Evolutionary conservation across 2,797 vertebrate genomes (phyloP).

Genomic region (Babyrousa celebensis): DNA sequence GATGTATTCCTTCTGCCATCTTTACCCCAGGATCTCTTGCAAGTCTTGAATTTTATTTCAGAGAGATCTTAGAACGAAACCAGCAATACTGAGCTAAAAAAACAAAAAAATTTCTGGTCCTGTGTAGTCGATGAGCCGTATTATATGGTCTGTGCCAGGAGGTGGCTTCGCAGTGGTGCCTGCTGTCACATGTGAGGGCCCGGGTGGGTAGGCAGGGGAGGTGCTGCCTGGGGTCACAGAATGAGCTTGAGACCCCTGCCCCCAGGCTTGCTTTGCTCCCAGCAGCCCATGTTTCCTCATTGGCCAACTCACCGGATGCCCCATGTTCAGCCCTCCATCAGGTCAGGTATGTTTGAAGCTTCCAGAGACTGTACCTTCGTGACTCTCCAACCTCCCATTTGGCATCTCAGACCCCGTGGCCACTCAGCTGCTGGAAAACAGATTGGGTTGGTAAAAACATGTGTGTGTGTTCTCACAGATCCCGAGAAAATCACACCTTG

Average conservation of each 20-base stretch:
- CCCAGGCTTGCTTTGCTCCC: neutral
- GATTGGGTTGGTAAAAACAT: constrained; percentile 92
- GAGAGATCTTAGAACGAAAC: neutral
- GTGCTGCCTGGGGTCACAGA: neutral
- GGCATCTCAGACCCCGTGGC: constrained; percentile 89
- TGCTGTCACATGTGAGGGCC: neutral
- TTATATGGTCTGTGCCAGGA: fast-evolving
- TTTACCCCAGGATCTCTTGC: neutral
- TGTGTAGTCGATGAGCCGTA: neutral
- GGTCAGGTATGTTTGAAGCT: constrained; percentile 16
- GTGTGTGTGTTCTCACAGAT: constrained; percentile 92
- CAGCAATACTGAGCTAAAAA: too few relatives aligned
- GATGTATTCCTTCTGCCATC: fast-evolving
- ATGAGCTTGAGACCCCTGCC: too few relatives aligned
- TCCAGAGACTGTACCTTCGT: constrained; percentile 66
- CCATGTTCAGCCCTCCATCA: too few relatives aligned
- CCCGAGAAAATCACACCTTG: constrained; percentile 93
- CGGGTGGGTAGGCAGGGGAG: neutral
- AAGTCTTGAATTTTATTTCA: neutral
- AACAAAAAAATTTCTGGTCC: neutral
- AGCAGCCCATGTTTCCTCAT: neutral
- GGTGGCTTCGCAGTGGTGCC: neutral
- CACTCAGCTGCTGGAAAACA: constrained; percentile 90
- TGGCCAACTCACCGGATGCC: constrained; percentile 54
- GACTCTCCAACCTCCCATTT: constrained; percentile 82